Evolutionary conservation across 1,140 invertebrate genomes (phyloP).

Genomic region (Neodiprion fabricii): DNA sequence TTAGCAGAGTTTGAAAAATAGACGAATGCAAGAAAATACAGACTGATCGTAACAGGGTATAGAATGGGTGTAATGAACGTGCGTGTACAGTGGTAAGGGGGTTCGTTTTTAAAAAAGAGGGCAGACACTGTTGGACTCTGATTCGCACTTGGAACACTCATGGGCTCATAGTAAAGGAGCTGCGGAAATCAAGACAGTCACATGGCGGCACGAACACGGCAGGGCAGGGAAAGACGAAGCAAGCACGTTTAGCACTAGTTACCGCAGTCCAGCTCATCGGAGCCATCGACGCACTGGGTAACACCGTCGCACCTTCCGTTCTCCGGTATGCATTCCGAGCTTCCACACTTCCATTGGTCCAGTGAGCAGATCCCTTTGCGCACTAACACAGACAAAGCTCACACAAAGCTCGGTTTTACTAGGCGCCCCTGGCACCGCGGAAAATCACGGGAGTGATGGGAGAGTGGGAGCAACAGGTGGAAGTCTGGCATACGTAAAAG

Average conservation of each 20-base stretch:
- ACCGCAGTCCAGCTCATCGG: slow-evolving; percentile 72
- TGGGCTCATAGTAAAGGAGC: no score
- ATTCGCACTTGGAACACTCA: no score
- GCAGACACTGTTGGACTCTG: no score
- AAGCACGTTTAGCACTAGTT: slow-evolving; percentile 32
- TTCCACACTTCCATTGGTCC: slow-evolving; percentile 56
- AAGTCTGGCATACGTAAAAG: no score
- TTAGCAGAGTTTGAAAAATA: no score
- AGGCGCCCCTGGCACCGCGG: slow-evolving; percentile 36
- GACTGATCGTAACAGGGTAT: no score
- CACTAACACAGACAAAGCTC: slow-evolving; percentile 46
- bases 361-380: slow-evolving; percentile 47
- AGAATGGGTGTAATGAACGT: no score
- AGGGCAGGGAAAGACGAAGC: not conserved
- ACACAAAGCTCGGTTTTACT: slow-evolving; percentile 38
- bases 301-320: slow-evolving; percentile 73
- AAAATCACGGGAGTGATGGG: slow-evolving; percentile 5
- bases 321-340: slow-evolving; percentile 75
- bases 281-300: slow-evolving; percentile 74
- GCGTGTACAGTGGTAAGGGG: no score
- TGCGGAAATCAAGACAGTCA: no score
- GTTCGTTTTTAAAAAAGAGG: no score
- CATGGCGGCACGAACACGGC: not conserved
- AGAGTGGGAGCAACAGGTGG: slow-evolving; percentile 17
- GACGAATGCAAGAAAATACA: no score